phyloP scores from a whole-genome alignment of 2,113 vertebrate genomes.

The Callionymus lyra region DNA sequence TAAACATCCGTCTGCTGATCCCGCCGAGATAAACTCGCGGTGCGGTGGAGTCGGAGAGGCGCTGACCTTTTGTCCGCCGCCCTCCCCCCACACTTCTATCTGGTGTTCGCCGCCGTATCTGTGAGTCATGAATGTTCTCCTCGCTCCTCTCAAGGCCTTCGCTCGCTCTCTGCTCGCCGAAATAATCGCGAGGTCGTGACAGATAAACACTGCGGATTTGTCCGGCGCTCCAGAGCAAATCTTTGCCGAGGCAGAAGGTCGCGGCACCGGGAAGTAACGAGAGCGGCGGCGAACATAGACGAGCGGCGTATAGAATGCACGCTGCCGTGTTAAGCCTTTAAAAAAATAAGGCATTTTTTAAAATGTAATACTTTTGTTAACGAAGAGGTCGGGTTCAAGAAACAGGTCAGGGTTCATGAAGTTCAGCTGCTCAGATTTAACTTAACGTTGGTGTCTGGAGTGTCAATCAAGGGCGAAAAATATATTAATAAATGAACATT shows the following conservation, averaged over 20 bases:
- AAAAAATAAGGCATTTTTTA: too few relatives aligned
- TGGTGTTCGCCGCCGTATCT: conserved; percentile 13
- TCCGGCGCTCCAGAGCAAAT: conserved; percentile 40
- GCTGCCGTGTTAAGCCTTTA: too few relatives aligned
- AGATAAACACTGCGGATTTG: conserved; percentile 39
- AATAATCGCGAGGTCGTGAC: conserved; percentile 43
- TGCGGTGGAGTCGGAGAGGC: conserved; percentile 18
- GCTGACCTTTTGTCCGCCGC: conserved; percentile 39
- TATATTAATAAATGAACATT: too few relatives aligned
- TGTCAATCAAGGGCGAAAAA: too few relatives aligned
- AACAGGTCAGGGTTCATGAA: too few relatives aligned
- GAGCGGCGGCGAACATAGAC: neutral
- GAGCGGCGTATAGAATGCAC: too few relatives aligned
- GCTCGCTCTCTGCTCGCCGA: conserved; percentile 11
- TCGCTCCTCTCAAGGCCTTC: conserved; percentile 18
- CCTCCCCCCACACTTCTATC: conserved; percentile 1
- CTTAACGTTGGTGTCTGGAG: too few relatives aligned
- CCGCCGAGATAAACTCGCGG: conserved; percentile 2
- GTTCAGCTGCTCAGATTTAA: too few relatives aligned
- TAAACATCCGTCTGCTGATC: neutral
- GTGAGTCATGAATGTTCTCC: conserved; percentile 20
- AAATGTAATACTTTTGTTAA: too few relatives aligned
- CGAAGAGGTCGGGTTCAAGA: too few relatives aligned
- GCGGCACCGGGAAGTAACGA: neutral
- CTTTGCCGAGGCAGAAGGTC: conserved; percentile 49